Conservation (phyloP, 2,888 invertebrate genomes). For the Callimorpha dominula region DNA sequence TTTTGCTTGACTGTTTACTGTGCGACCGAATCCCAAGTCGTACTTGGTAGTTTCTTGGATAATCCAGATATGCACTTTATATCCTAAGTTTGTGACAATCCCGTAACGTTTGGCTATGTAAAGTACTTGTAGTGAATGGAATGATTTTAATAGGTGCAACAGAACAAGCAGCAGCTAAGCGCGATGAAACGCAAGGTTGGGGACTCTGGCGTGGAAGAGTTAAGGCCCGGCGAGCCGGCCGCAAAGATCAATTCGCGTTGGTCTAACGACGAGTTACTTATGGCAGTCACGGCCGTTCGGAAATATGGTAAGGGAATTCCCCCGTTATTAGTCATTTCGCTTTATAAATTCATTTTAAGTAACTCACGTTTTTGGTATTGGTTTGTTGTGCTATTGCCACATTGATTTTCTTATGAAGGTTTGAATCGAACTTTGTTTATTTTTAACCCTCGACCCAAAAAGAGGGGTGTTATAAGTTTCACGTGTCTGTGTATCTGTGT, state of each 20-base stretch:
- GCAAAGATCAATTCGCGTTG: conserved; percentile 94
- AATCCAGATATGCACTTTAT: conserved; percentile 82
- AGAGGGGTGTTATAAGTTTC: too few relatives aligned
- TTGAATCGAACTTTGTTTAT: background rate
- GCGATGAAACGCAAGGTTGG: conserved; percentile 93
- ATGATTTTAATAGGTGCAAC: conserved; percentile 91
- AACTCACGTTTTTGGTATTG: background rate
- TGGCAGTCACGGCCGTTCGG: conserved; percentile 95
- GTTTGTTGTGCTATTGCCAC: background rate
- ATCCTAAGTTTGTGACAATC: conserved; percentile 40
- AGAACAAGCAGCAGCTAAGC: conserved; percentile 97
- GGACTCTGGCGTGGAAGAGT: conserved; percentile 87
- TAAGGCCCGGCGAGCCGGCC: conserved; percentile 88
- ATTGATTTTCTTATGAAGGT: background rate
- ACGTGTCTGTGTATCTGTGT: too few relatives aligned
- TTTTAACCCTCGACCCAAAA: too few relatives aligned
- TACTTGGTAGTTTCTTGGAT: conserved; percentile 74
- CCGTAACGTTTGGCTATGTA: conserved; percentile 25
- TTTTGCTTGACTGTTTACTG: conserved; percentile 61
- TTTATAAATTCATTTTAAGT: background rate
- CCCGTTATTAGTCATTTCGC: background rate
- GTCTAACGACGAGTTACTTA: conserved; percentile 96
- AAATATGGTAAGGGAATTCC: conserved; percentile 90
- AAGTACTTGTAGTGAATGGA: conserved; percentile 30
- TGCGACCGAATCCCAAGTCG: conserved; percentile 53